Conservation (phyloP, 2,888 invertebrate species). For the Andrena minutula region DNA sequence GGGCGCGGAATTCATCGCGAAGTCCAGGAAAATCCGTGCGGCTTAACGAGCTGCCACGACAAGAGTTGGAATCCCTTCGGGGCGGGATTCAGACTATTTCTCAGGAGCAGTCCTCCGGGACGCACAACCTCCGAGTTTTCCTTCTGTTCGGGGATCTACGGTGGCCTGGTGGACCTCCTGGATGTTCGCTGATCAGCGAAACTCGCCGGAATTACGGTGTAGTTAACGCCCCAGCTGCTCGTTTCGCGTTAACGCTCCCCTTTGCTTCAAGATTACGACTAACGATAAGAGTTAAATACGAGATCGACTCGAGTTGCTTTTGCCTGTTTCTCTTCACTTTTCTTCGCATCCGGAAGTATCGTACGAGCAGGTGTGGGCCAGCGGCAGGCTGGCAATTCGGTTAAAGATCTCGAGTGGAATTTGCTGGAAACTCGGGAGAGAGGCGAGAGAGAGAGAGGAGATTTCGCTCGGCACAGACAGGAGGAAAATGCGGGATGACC, state of each 20-base stretch:
- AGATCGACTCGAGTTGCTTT: neutral
- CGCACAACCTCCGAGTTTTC: slow-evolving; percentile 44
- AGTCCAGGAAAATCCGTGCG: slow-evolving; percentile 58
- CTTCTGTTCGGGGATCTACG: slow-evolving; percentile 33
- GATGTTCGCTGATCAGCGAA: slow-evolving; percentile 55
- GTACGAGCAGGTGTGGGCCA: neutral
- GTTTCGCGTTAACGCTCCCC: slow-evolving; percentile 38
- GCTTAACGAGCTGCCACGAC: slow-evolving; percentile 69
- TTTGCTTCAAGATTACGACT: slow-evolving; percentile 31
- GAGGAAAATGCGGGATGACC: slow-evolving; percentile 49
- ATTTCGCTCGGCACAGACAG: neutral
- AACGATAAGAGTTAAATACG: slow-evolving; percentile 2
- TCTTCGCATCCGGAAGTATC: neutral
- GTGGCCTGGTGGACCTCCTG: slow-evolving; percentile 22
- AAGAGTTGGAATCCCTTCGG: slow-evolving; percentile 65
- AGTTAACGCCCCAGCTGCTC: slow-evolving; percentile 34
- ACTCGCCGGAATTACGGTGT: slow-evolving; percentile 51
- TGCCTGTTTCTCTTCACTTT: neutral
- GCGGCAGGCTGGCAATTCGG: neutral
- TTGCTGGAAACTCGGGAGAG: neutral
- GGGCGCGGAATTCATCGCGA: slow-evolving; percentile 39
- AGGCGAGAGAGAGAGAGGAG: neutral
- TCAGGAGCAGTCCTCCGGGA: slow-evolving; percentile 67
- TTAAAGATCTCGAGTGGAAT: neutral
- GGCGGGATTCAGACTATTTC: slow-evolving; percentile 61